These are phyloP conservation scores for Mizuhopecten yessoensis DNA, from an alignment of 1,140 invertebrate species.

Conservation along the genomic window DNA sequence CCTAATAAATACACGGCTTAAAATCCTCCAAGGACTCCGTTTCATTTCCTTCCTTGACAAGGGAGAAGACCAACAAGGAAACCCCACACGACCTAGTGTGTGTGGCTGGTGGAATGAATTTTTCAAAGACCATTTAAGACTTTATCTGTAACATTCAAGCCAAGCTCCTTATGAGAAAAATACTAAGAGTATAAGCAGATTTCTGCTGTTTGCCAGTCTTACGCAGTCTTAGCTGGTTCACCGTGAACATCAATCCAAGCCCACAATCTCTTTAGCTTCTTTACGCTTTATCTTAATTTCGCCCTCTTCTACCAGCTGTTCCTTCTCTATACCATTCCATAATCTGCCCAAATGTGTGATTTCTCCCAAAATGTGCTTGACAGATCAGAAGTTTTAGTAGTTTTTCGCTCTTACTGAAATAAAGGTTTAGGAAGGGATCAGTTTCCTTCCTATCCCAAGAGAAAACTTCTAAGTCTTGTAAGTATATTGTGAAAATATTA, in stretches of 20 bases:
- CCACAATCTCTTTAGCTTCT: slow-evolving; percentile 68
- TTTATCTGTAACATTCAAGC: slow-evolving; percentile 55
- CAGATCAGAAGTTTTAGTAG: slow-evolving; percentile 24
- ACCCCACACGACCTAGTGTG: slow-evolving; percentile 46
- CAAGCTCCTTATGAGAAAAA: slow-evolving; percentile 60
- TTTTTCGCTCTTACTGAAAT: slow-evolving; percentile 40
- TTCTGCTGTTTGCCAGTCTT: slow-evolving; percentile 56
- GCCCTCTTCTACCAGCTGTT: slow-evolving; percentile 15
- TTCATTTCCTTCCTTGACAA: slow-evolving; percentile 17
- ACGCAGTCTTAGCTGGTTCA: slow-evolving; percentile 52
- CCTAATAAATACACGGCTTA: neutral
- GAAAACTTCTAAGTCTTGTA: slow-evolving; percentile 73
- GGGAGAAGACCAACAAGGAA: slow-evolving; percentile 43
- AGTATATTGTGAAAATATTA: slow-evolving; percentile 76
- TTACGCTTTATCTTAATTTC: slow-evolving; percentile 58
- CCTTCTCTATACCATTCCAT: neutral
- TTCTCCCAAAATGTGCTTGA: slow-evolving; percentile 28
- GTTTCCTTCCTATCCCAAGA: slow-evolving; percentile 64
- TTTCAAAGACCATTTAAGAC: slow-evolving; percentile 58
- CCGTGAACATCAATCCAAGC: slow-evolving; percentile 62
- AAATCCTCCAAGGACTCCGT: slow-evolving; percentile 20
- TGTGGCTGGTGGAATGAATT: slow-evolving; percentile 53
- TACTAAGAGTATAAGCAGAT: slow-evolving; percentile 59
- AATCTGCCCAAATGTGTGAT: slow-evolving; percentile 37
- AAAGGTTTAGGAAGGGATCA: slow-evolving; percentile 58